Base-by-base conservation (phyloP, 2,888 invertebrate genomes). In the Dendrolimus pini region DNA sequence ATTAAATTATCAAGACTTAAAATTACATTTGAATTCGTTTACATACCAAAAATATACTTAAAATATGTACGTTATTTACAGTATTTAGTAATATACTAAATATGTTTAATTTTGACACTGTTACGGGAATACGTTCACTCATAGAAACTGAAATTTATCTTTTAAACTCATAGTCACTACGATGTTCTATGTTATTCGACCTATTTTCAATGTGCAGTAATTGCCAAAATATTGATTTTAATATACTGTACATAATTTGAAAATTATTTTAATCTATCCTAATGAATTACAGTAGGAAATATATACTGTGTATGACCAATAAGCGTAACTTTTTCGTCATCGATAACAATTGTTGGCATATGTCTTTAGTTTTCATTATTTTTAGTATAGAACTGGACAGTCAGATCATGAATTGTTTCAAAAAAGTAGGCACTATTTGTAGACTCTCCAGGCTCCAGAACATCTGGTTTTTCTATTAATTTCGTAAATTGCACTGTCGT, bases 1-100 rank as follows among this genome's bases (percentile, higher is more conserved):
- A 86, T 77, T 52, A 82, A 83, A 83, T 78, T 68, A 70, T 73
- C 78, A 74, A 80, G 74, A 74, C 78, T 78, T 82, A 83, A 66
- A 74, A 63, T 72, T 73, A 76, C 78, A 72, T 77, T 69, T 73
- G 77, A 74, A 72, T 78, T 80, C 70, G 74, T 78, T 74, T 74
- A 75, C 71, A 77, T 79, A 80, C 69, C 64, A 30, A 30, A 56
- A 82, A 88, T 74, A 68, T 72, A 82, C 82, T 77, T 30, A 74
- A 77, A 72, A 72, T 67, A 78, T 80, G 67, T 74, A 72, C 70
- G 69, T 75, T 47, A 88, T 88, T 85, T 88, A 89, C 89, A 89
- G 78, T 80, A 85, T 87, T 89, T 89, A 89, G 85, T 89, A 88
- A 89, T 88, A 85, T 87, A 89, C 89, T 89, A 89, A 88, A 88